Evolutionary conservation across 2,113 vertebrate species (phyloP).

Genomic region (Coreoperca whiteheadi): DNA sequence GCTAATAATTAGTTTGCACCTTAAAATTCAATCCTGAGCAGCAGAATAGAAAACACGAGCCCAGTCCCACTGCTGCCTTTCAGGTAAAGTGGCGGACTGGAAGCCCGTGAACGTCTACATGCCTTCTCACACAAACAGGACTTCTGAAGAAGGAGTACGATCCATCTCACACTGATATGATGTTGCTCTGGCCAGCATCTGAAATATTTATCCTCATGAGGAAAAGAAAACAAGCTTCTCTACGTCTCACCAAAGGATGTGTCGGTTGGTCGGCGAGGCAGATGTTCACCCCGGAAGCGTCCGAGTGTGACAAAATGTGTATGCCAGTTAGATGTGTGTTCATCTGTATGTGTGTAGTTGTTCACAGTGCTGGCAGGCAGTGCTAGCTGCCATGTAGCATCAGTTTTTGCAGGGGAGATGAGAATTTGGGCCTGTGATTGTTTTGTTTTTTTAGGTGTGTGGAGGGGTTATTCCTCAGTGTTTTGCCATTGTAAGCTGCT

Average conservation of each 20-base stretch:
- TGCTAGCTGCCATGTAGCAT: slow-evolving; percentile 32
- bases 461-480: background rate
- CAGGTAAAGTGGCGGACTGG: background rate
- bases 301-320: slow-evolving; percentile 1
- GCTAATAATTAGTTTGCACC: background rate
- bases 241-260: background rate
- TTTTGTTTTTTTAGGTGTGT: background rate
- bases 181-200: background rate
- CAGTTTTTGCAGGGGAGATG: slow-evolving; percentile 10
- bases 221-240: slow-evolving; percentile 16
- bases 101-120: background rate
- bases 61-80: background rate
- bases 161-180: slow-evolving; percentile 20
- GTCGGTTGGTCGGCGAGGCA: background rate
- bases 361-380: slow-evolving; percentile 15
- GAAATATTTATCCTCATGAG: slow-evolving; percentile 47
- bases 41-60: background rate
- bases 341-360: background rate
- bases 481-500: background rate
- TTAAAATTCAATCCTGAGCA: background rate
- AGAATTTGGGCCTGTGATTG: background rate
- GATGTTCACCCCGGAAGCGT: slow-evolving; percentile 22
- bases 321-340: background rate
- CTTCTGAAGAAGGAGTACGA: background rate
- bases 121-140: background rate